Evolutionary conservation across 2,113 vertebrate species (phyloP).

Genomic region (human (Homo sapiens)): GRCh38 chr11:13850501-13851000

Average conservation of each 20-base stretch:
- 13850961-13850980: background rate
- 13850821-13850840: background rate
- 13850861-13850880: conserved; percentile 7
- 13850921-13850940: background rate
- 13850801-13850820: background rate
- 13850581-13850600: background rate
- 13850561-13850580: background rate
- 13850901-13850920: conserved; percentile 33
- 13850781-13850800: background rate
- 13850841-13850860: background rate
- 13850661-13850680: conserved; percentile 19
- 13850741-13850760: background rate
- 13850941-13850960: background rate
- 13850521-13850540: background rate
- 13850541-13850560: background rate
- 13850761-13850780: background rate
- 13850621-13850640: conserved; percentile 33
- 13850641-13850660: conserved; percentile 37
- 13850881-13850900: conserved; percentile 44
- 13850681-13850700: conserved; percentile 54
- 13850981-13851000: background rate
- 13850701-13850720: background rate
- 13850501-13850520: background rate
- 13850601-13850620: background rate
- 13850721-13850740: background rate